phyloP scores from a whole-genome alignment of 1,140 invertebrate species.

The Pogonomyrmex barbatus region DNA sequence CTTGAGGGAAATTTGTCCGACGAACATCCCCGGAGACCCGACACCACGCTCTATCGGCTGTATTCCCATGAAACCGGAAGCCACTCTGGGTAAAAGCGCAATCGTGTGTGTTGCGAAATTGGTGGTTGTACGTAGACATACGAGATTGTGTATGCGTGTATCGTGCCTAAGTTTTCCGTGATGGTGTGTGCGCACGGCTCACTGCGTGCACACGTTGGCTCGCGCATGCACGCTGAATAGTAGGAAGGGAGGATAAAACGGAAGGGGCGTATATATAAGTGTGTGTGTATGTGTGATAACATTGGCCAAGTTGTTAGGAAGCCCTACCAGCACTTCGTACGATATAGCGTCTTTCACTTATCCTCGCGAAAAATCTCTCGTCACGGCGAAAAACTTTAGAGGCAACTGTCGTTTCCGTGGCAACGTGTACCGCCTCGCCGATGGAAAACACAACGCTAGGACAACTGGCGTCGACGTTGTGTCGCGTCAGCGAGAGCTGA shows the following conservation, averaged over 20 bases:
- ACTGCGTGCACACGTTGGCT: not conserved
- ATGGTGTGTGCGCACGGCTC: not conserved
- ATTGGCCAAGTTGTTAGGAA: slow-evolving; percentile 70
- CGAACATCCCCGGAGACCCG: slow-evolving; percentile 47
- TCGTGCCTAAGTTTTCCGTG: slow-evolving; percentile 35
- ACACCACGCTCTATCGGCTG: slow-evolving; percentile 61
- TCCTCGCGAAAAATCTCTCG: slow-evolving; percentile 70
- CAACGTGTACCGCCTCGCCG: slow-evolving; percentile 57
- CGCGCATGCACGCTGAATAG: not conserved
- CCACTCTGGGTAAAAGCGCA: slow-evolving; percentile 42
- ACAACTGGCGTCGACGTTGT: slow-evolving; percentile 51
- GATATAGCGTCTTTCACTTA: slow-evolving; percentile 70
- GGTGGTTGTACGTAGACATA: not conserved
- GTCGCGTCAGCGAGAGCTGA: slow-evolving; percentile 24
- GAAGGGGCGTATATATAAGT: not conserved
- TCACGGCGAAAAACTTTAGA: slow-evolving; percentile 67
- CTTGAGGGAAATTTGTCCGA: slow-evolving; percentile 58
- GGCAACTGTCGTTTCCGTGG: slow-evolving; percentile 72
- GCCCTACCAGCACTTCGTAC: slow-evolving; percentile 35
- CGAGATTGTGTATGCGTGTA: slow-evolving; percentile 1
- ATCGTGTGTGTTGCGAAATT: slow-evolving; percentile 56
- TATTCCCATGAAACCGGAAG: slow-evolving; percentile 61
- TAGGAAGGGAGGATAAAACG: not conserved
- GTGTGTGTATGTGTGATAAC: slow-evolving; percentile 17
- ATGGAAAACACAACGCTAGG: slow-evolving; percentile 46